Evolutionary conservation across 1,140 invertebrate species (phyloP).

Genomic region (Colletes gigas): DNA sequence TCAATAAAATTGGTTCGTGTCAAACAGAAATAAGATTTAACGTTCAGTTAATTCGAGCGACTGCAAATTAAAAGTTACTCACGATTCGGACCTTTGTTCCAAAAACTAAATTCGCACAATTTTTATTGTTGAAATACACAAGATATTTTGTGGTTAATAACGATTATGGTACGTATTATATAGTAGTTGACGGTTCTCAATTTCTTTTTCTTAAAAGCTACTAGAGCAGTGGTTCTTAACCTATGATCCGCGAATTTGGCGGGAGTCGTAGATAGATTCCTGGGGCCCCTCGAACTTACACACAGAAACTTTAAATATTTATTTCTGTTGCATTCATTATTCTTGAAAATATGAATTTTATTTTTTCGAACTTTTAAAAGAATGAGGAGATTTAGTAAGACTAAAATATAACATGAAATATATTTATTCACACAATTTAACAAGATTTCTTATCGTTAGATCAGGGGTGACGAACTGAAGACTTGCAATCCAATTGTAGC

Average conservation of each 20-base stretch:
- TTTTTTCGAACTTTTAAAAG: no score
- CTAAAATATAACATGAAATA: background rate
- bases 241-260: no score
- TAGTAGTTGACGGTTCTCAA: constrained; percentile 26
- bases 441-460: background rate
- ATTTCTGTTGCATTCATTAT: no score
- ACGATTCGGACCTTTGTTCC: background rate
- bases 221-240: no score
- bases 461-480: no score
- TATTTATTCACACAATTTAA: background rate
- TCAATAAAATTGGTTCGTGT: background rate
- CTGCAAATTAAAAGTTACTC: background rate
- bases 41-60: background rate
- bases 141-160: constrained; percentile 20
- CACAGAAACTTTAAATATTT: no score
- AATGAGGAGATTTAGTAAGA: background rate
- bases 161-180: background rate
- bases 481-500: no score
- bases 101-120: background rate
- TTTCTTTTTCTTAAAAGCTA: background rate
- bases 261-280: no score
- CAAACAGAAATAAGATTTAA: background rate
- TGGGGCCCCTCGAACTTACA: no score
- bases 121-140: background rate
- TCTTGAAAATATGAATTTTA: no score